phyloP scores from a whole-genome alignment of 2,113 vertebrate genomes.

The Callorhinus ursinus region DNA sequence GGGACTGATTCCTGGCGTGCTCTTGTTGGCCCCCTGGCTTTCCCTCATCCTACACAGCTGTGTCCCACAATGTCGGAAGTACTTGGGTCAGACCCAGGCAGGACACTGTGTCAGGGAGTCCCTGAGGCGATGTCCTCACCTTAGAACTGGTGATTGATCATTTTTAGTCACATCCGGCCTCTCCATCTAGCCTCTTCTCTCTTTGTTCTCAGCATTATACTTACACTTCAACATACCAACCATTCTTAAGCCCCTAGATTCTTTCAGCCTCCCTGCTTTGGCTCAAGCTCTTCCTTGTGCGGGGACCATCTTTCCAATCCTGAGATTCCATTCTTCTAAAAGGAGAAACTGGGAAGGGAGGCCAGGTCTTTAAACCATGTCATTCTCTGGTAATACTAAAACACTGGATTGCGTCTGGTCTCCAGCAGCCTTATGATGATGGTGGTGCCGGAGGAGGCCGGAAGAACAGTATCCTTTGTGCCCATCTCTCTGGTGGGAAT shows the following conservation, averaged over 20 bases:
- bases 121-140: neutral
- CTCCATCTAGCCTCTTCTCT: neutral
- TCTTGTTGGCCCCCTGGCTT: neutral
- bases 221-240: neutral
- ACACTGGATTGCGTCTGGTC: neutral
- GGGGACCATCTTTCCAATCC: neutral
- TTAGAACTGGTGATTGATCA: neutral
- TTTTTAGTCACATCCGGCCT: neutral
- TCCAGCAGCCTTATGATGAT: neutral
- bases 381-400: no score
- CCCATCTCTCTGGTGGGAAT: neutral
- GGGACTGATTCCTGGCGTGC: neutral
- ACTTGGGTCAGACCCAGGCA: neutral
- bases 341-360: neutral
- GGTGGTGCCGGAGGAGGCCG: neutral
- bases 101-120: neutral
- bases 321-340: neutral
- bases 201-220: neutral
- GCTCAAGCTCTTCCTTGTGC: neutral
- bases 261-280: neutral
- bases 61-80: neutral
- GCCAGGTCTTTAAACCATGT: neutral
- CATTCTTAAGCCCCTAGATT: neutral
- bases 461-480: neutral
- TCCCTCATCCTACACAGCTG: neutral